These are phyloP conservation scores for Hyperoodon ampullatus DNA, from an alignment of 2,113 vertebrate species.

Conservation along the genomic window DNA sequence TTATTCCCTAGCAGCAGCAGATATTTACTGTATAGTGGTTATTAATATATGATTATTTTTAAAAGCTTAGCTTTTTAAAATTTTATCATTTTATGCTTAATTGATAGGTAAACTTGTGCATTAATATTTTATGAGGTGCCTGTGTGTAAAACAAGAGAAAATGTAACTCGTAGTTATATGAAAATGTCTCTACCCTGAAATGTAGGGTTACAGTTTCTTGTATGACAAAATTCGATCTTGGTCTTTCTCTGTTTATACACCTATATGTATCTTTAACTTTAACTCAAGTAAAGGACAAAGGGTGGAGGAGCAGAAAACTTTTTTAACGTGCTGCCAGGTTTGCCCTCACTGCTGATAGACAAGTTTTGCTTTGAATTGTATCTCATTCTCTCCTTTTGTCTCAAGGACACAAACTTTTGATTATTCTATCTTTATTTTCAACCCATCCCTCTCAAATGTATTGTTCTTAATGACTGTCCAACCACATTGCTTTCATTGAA, in stretches of 20 bases:
- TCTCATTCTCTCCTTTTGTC: constrained; percentile 9
- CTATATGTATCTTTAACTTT: neutral
- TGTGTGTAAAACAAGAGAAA: constrained; percentile 11
- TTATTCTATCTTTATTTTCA: constrained; percentile 47
- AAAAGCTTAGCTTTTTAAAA: neutral
- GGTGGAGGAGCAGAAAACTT: neutral
- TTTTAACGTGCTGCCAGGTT: neutral
- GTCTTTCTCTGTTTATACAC: neutral
- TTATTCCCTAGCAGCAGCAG: neutral
- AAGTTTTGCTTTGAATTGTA: neutral
- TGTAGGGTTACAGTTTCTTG: neutral
- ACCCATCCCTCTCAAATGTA: neutral
- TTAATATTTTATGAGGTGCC: constrained; percentile 8
- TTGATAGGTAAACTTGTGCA: neutral
- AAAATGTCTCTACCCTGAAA: neutral
- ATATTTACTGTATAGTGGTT: neutral
- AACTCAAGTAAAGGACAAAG: neutral
- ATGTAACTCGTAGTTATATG: neutral
- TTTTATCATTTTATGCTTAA: constrained; percentile 13
- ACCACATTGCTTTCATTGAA: neutral
- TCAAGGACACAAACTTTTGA: constrained; percentile 20
- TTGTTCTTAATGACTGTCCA: neutral
- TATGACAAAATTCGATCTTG: neutral
- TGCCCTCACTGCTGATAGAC: neutral
- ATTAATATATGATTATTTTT: neutral